Evolutionary conservation across 1,140 invertebrate genomes (phyloP), one percentile per base, ranked within the genome.

Genomic region (Steinernema khuongi): DNA sequence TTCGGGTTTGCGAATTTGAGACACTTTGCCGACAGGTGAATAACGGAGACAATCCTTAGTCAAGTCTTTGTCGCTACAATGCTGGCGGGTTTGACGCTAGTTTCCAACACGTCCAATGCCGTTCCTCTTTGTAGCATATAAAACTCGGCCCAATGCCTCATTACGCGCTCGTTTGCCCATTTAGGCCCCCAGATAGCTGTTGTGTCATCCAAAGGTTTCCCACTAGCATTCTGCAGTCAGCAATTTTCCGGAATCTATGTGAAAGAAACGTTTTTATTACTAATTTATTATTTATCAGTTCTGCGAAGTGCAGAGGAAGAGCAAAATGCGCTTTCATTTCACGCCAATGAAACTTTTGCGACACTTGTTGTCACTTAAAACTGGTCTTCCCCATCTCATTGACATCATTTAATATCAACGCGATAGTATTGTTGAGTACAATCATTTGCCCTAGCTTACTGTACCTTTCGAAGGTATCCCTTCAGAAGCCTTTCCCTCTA

Each of bases 261-360:
- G 50, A 17, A 17, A 11, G 50, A 60, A 60, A 60, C 50, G 50
- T 60, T 60, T 60, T 60, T 60, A 60, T 60, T 60, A 60, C 50
- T 60, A 14, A 60, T 60, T 60, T 60, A 60, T 60, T 60, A 60
- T 60, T 14, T n/a, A 60, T 60, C 36, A n/a, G 7, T 41, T 41
- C 36, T n/a, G 36, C 7, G 36, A 41, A 41, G 36, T 41, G 11
- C 50, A 26, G 26, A 60, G 22, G 50, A 14, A 60, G n/a, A n/a
- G n/a, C 50, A 60, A 14, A 22, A 60, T 60, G 22, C 50, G 50
- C 50, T 7, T 2, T 4, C 7, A 60, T n/a, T n/a, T n/a, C n/a
- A n/a, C n/a, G n/a, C n/a, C n/a, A n/a, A n/a, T n/a, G n/a, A n/a
- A n/a, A n/a, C n/a, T n/a, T n/a, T n/a, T n/a, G n/a, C 50, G 50